Evolutionary conservation across 2,888 invertebrate genomes (phyloP), one percentile per base, ranked within the genome.

Genomic region (Patella ulyssiponensis): DNA sequence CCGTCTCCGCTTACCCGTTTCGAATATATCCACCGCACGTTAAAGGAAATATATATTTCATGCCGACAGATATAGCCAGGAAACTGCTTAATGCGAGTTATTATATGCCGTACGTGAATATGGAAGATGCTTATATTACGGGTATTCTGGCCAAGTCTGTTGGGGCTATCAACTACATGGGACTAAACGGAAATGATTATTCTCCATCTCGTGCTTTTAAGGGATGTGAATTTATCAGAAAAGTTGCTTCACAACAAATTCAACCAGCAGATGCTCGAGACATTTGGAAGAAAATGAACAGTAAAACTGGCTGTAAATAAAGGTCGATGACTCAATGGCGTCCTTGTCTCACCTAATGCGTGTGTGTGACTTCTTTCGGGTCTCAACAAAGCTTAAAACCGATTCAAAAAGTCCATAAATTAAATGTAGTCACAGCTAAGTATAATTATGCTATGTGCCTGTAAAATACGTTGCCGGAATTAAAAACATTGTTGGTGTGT

Each of bases 91-190:
- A 74, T 56, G 77, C 79, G 12, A 83, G 86, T 0, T 83, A 86
- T 70, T 83, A 85, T 54, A 77, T 86, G 79, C 86, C 86, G 7
- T 83, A 84, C 52, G 69, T 86, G 14, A 83, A 83, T 17, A 84
- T 87, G 72, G 88, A 87, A 74, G 88, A 88, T 54, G 87, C 80
- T 14, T 86, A 84, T 33, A 82, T 88, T 4, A 87, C 88, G 5
- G 88, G 88, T 2, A 81, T 85, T 52, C 79, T 88, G 9, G 81
- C 83, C 0, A 82, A 81, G 76, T 73, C 82, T 11, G 77, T 85
- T 71, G 80, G 54, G 4, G 75, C 23, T 11, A 23, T 64, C 0
- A 64, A 64, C 9, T 23, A 23, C 23, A 20, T 12, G 14, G 14
- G 23, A 3, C 20, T 64, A 23, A 11, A 12, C 2, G 23, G 64